These are phyloP conservation scores for Busseola fusca DNA, from an alignment of 2,888 invertebrate species.

Conservation along the genomic window DNA sequence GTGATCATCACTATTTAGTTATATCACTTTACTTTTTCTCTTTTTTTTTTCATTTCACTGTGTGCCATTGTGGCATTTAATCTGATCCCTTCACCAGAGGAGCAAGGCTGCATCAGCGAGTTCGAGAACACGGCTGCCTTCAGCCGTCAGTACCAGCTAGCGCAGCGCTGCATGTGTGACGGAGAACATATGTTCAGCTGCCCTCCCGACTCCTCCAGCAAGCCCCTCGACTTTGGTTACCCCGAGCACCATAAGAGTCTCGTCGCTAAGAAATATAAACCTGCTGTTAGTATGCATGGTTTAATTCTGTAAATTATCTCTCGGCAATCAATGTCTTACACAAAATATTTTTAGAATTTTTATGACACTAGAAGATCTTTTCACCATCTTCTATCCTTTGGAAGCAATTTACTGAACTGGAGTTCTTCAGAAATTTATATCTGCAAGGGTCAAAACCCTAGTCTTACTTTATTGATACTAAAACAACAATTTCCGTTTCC, in stretches of 20 bases:
- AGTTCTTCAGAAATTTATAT: slow-evolving; percentile 9
- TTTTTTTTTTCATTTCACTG: too few relatives aligned
- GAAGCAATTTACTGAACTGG: slow-evolving; percentile 31
- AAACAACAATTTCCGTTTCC: slow-evolving; percentile 70
- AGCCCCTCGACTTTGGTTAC: slow-evolving; percentile 90
- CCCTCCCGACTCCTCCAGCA: slow-evolving; percentile 88
- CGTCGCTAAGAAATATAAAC: slow-evolving; percentile 93
- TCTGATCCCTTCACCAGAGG: slow-evolving; percentile 84
- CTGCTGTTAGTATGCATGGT: slow-evolving; percentile 77
- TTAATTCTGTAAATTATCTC: slow-evolving; percentile 41
- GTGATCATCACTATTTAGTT: too few relatives aligned
- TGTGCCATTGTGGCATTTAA: slow-evolving; percentile 34
- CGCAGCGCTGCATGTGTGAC: slow-evolving; percentile 99
- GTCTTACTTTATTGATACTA: slow-evolving; percentile 27
- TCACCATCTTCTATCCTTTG: slow-evolving; percentile 32
- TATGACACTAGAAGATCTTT: slow-evolving; percentile 28
- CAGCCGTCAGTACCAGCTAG: slow-evolving; percentile 96
- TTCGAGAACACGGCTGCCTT: slow-evolving; percentile 99
- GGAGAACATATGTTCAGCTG: slow-evolving; percentile 99
- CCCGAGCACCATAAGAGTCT: slow-evolving; percentile 91
- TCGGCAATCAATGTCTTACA: slow-evolving; percentile 27
- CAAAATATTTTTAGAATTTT: slow-evolving; percentile 49
- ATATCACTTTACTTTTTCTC: too few relatives aligned
- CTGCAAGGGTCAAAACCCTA: slow-evolving; percentile 14
- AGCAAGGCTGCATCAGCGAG: slow-evolving; percentile 96